Conservation (phyloP, 2,113 vertebrate genomes). For the Enhydra lutris region DNA sequence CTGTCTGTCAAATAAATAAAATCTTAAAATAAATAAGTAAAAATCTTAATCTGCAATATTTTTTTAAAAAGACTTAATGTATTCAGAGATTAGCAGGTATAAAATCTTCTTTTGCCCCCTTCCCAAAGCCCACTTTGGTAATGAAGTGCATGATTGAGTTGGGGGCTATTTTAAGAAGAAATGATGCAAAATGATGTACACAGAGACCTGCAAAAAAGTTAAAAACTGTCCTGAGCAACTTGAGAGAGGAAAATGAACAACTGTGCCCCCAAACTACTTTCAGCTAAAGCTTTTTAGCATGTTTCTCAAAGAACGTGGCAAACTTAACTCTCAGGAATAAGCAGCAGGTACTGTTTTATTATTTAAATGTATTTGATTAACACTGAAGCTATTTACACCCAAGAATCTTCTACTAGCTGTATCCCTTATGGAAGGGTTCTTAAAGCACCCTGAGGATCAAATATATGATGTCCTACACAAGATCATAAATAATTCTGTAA, state of each 20-base stretch:
- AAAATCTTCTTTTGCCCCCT: not conserved
- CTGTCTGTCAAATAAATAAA: too few relatives aligned
- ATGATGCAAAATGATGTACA: not conserved
- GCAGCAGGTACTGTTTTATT: not conserved
- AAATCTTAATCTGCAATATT: too few relatives aligned
- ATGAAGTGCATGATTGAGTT: not conserved
- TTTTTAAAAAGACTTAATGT: not conserved
- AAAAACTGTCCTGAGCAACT: not conserved
- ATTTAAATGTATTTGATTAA: not conserved
- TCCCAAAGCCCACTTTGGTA: not conserved
- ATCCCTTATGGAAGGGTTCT: not conserved
- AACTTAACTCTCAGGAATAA: not conserved
- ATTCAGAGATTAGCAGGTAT: not conserved
- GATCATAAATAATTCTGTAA: not conserved
- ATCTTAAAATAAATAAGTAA: too few relatives aligned
- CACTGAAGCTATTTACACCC: not conserved
- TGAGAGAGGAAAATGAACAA: not conserved
- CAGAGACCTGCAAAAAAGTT: not conserved
- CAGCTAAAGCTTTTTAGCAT: not conserved
- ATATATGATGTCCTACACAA: not conserved
- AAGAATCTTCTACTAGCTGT: not conserved
- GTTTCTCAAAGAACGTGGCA: not conserved
- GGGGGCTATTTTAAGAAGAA: not conserved
- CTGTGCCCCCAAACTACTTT: not conserved
- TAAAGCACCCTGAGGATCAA: not conserved